A percentile compares a stretch with the other conserved stretches of the same genome.
phyloP scores from a whole-genome alignment of 2,888 invertebrate genomes.

The Molanna angustata region DNA sequence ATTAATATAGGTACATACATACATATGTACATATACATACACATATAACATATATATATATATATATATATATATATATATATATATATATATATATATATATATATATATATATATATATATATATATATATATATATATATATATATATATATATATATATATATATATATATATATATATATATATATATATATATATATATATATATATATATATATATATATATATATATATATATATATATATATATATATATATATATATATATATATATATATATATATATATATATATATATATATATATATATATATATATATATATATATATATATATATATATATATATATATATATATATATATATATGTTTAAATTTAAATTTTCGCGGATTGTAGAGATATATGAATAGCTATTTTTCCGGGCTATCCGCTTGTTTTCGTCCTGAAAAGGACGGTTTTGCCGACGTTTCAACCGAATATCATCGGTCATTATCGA shows the following conservation, averaged over 20 bases:
- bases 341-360: not conserved
- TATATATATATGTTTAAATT: not conserved
- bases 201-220: not conserved
- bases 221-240: not conserved
- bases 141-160: not conserved
- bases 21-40: no score
- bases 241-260: not conserved
- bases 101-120: not conserved
- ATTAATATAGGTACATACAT: no score
- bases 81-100: not conserved
- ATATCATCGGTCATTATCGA: no score
- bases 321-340: not conserved
- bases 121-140: not conserved
- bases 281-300: not conserved
- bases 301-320: not conserved
- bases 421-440: no score
- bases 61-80: not conserved
- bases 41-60: not conserved
- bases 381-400: no score
- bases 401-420: no score
- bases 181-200: not conserved
- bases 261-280: not conserved
- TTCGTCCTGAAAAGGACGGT: no score
- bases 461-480: no score
- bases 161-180: not conserved